These are phyloP conservation scores for Sycobia sp. DNA, from an alignment of 1,140 invertebrate species.

Conservation along the genomic window DNA sequence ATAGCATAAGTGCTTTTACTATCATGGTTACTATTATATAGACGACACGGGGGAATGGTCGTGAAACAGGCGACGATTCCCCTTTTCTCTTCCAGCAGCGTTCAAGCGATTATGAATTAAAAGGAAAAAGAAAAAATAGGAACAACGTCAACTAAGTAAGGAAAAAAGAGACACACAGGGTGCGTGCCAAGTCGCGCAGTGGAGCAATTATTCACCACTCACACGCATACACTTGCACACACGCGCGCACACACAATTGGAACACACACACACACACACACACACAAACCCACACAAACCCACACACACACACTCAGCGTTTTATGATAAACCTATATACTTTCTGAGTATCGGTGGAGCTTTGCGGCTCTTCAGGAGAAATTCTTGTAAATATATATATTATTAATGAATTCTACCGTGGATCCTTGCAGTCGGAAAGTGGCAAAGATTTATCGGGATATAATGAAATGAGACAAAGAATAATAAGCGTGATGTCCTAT, in stretches of 20 bases:
- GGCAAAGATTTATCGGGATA: slow-evolving; percentile 9
- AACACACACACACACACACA: too few species aligned
- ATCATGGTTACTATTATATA: slow-evolving; percentile 52
- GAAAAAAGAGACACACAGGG: too few species aligned
- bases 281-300: background rate
- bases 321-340: background rate
- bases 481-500: background rate
- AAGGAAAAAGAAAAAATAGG: background rate
- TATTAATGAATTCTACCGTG: slow-evolving; percentile 19
- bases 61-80: background rate
- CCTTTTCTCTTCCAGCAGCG: slow-evolving; percentile 11
- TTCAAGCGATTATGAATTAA: background rate
- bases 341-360: background rate
- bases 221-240: too few species aligned
- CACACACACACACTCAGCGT: background rate
- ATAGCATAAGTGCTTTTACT: slow-evolving; percentile 62
- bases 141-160: background rate
- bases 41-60: background rate
- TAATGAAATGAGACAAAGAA: background rate
- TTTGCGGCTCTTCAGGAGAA: background rate
- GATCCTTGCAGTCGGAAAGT: slow-evolving; percentile 16
- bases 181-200: background rate
- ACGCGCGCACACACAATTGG: too few species aligned
- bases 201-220: slow-evolving; percentile 5
- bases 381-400: slow-evolving; percentile 30